Percentiles rank a stretch among this genome's conserved stretches.
These are phyloP conservation scores for Smutsia temminckii DNA, from an alignment of 2,797 vertebrate species.

Conservation along the genomic window DNA sequence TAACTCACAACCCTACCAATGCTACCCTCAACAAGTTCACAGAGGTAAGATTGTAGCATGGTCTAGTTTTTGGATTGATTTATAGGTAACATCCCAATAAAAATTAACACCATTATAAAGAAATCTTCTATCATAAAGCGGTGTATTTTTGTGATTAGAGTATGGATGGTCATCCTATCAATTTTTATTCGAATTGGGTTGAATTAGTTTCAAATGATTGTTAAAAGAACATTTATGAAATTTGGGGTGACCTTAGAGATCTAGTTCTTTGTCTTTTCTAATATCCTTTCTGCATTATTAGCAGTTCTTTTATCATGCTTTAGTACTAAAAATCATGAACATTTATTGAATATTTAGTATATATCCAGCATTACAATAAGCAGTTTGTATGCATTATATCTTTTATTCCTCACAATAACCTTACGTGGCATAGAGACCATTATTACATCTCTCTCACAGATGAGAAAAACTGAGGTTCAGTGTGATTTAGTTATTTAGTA, in stretches of 20 bases:
- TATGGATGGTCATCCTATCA: background rate
- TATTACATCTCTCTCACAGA: background rate
- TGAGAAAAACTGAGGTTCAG: constrained; percentile 14
- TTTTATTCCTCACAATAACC: background rate
- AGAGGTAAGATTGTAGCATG: constrained; percentile 88
- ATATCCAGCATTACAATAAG: background rate
- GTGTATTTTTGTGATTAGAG: background rate
- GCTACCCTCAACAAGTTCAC: constrained; percentile 99
- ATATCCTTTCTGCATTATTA: constrained; percentile 29
- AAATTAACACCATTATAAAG: constrained; percentile 30
- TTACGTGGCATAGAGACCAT: background rate
- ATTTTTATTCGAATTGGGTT: constrained; percentile 27
- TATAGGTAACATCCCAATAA: constrained; percentile 14
- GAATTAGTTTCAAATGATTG: constrained; percentile 43
- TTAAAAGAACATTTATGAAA: constrained; percentile 51
- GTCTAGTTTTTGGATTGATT: constrained; percentile 31
- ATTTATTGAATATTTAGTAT: constrained; percentile 12
- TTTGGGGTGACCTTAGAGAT: background rate
- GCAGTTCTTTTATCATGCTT: constrained; percentile 4
- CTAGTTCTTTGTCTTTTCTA: constrained; percentile 1
- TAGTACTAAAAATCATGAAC: constrained; percentile 42
- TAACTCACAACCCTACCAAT: constrained; percentile 99
- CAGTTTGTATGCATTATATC: background rate
- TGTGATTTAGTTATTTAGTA: constrained; percentile 10
- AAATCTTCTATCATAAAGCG: background rate